Evolutionary conservation across 2,888 invertebrate genomes (phyloP), one percentile per base, ranked within the genome.

Genomic region (Lasioglossum zephyrum): DNA sequence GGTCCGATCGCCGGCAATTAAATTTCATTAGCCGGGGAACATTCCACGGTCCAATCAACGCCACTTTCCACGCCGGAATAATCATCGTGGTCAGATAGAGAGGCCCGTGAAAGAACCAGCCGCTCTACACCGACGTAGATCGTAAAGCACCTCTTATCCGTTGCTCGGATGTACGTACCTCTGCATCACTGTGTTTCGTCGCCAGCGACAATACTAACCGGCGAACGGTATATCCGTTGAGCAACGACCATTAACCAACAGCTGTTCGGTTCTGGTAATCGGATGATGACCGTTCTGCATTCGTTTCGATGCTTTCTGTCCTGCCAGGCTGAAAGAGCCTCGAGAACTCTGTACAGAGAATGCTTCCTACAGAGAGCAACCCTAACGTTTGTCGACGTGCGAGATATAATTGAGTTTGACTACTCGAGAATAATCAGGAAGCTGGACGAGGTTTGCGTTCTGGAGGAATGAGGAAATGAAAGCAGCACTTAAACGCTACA

Each of bases 21-120:
- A 88, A 88, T 87, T 88, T 88, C 88, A 88, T 88, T 88, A 88
- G 88, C 86, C 75, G 63, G 47, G 53, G 53, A 77, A 88, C 87
- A 81, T 87, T 84, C 86, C 78, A 13, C 26, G 70, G 44, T 66
- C 87, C 86, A 87, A 88, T 88, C 88, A 84, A 82, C 86, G 86
- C 86, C 85, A 85, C 84, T 88, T 87, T 81, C 79, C 82, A 72
- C 79, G 82, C 53, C 9, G 81, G 84, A 82, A 81, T 87, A 86
- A 87, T 87, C 80, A 79, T 49, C 44, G 13, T 31, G 60, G 60
- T 70, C 16, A 73, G 80, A 85, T 82, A 80, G 63, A 66, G 81
- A 66, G 81, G 73, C 47, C 69, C 79, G 49, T 69, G 26, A 9
- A 80, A 41, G 26, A 31, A 36, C 44, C 41, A 53, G 63, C 60